Base-by-base conservation (phyloP, 2,797 vertebrate genomes). In the Pseudocheirus occidentalis region DNA sequence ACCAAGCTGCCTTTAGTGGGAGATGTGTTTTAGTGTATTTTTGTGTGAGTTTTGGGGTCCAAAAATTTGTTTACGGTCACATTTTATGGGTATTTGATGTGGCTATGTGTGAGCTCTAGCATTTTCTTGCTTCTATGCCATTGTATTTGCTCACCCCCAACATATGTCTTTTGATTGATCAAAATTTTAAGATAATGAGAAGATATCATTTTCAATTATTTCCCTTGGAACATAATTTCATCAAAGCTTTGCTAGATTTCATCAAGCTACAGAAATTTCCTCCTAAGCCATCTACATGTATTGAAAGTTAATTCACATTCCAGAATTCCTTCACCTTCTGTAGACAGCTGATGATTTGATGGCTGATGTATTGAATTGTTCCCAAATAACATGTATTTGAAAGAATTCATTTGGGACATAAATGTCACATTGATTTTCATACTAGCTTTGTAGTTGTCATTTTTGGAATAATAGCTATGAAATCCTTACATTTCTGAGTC, bases 341-440 rank as follows among this genome's bases (percentile, higher is more conserved):
- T 66, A 96, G 92, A 90, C 24, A 94, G 92, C 94, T 0, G 40
- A 54, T 55, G 95, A 90, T 92, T 89, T 91, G 93, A 95, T 90
- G 27, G 66, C 40, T 94, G 94, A 94, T 34, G 95, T 28, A 12
- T 58, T 94, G 2, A 54, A 97, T 96, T 94, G 90, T 93, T 31
- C 90, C 56, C 94, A 95, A 92, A 95, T 24, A 94, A 93, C 27
- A 94, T 12, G 90, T 52, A 95, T 50, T 73, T 73, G 73, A 31
- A 95, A 92, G 95, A 93, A 94, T 95, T 92, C 92, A 97, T 66
- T 92, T 95, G 54, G 73, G 94, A 96, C 90, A 94, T 27, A 81
- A 96, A 73, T 24, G 16, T 97, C 87, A 95, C 52, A 57, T 59
- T 53, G 92, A 92, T 94, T 97, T 97, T 55, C 95, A 97, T 58